Evolutionary conservation across 2,888 invertebrate genomes (phyloP).

Genomic region (Gnatocerus cornutus): DNA sequence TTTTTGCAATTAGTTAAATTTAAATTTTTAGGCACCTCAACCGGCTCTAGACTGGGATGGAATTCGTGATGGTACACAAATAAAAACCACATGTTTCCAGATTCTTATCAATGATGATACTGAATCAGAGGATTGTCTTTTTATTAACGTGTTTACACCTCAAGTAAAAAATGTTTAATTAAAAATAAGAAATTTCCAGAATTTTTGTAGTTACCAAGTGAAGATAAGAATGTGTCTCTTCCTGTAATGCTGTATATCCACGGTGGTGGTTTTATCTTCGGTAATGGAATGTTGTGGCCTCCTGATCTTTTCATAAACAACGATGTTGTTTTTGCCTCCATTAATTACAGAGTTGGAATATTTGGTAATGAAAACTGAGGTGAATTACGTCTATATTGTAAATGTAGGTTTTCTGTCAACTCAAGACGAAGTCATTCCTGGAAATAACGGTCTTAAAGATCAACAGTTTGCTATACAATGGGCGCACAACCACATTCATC

Average conservation of each 20-base stretch:
- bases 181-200: not conserved
- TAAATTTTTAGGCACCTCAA: not conserved
- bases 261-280: constrained; percentile 34
- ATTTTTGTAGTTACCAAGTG: constrained; percentile 22
- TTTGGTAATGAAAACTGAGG: constrained; percentile 1
- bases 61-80: not conserved
- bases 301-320: constrained; percentile 22
- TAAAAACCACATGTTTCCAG: not conserved
- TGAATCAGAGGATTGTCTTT: constrained; percentile 29
- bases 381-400: not conserved
- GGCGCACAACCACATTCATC: constrained; percentile 46
- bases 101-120: not conserved
- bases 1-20: too few species aligned
- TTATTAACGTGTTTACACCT: constrained; percentile 20
- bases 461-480: constrained; percentile 51
- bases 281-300: constrained; percentile 16
- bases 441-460: constrained; percentile 53
- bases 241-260: constrained; percentile 39
- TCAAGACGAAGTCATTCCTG: constrained; percentile 51
- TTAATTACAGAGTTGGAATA: constrained; percentile 28
- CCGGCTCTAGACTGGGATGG: not conserved
- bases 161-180: not conserved
- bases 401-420: constrained; percentile 51
- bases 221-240: not conserved
- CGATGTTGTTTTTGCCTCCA: constrained; percentile 19